phyloP scores from a whole-genome alignment of 2,888 invertebrate species.

The Siphlonurus alternatus region DNA sequence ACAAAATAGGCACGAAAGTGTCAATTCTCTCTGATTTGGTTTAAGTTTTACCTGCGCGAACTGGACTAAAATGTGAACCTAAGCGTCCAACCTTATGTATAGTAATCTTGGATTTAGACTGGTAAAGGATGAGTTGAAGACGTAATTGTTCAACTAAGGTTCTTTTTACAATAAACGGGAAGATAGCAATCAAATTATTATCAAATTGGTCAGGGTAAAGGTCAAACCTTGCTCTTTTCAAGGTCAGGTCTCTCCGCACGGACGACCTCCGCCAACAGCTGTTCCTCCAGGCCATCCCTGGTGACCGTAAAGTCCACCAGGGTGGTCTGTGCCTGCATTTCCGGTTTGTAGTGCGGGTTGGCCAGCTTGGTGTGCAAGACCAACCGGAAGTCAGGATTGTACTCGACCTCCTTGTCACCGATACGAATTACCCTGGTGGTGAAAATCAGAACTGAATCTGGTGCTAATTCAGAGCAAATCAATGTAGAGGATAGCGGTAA shows the following conservation, averaged over 20 bases:
- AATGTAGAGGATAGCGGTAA: too few relatives aligned
- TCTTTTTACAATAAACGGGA: too few relatives aligned
- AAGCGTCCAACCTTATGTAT: too few relatives aligned
- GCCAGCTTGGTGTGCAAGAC: conserved; percentile 85
- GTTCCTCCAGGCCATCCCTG: conserved; percentile 82
- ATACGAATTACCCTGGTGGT: conserved; percentile 47
- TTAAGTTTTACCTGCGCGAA: too few relatives aligned
- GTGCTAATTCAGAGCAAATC: not conserved
- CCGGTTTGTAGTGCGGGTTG: conserved; percentile 92
- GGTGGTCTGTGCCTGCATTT: conserved; percentile 92
- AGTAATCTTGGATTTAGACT: too few relatives aligned
- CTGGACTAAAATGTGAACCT: too few relatives aligned
- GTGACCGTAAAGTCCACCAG: conserved; percentile 93
- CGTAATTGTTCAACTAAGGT: too few relatives aligned
- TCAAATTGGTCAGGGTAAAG: too few relatives aligned
- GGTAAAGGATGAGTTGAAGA: too few relatives aligned
- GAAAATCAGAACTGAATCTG: conserved; percentile 2
- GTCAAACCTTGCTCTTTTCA: conserved; percentile 47
- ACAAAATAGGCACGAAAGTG: too few relatives aligned
- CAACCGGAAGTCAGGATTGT: conserved; percentile 60
- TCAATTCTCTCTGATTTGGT: too few relatives aligned
- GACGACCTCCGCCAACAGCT: conserved; percentile 82
- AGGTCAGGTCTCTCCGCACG: conserved; percentile 85
- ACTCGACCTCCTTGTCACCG: conserved; percentile 86
- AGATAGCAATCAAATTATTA: too few relatives aligned